A percentile compares a stretch with the other conserved stretches of the same genome.
These are phyloP conservation scores for Seriola aureovittata DNA, from an alignment of 2,113 vertebrate species.

Conservation along the genomic window DNA sequence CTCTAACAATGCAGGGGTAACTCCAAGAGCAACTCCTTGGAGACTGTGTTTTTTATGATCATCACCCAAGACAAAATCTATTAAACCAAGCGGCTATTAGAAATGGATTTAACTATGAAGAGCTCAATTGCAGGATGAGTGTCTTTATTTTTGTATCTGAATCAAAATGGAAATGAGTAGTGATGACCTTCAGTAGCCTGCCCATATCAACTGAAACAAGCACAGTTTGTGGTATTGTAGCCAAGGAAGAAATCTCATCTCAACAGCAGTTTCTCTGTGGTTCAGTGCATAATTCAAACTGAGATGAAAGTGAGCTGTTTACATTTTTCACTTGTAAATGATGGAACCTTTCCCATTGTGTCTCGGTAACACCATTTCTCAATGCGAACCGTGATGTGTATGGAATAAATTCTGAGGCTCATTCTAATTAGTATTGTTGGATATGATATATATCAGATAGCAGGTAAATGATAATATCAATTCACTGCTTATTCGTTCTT, in stretches of 20 bases:
- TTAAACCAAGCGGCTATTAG: constrained; percentile 59
- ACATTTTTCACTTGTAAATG: constrained; percentile 65
- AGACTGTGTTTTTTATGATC: constrained; percentile 47
- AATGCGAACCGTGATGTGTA: constrained; percentile 1
- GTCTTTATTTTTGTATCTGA: constrained; percentile 54
- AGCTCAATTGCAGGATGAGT: constrained; percentile 53
- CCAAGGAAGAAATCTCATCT: constrained; percentile 69
- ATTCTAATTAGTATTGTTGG: constrained; percentile 50
- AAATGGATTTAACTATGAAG: constrained; percentile 60
- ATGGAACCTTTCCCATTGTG: constrained; percentile 50
- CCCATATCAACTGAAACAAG: constrained; percentile 62
- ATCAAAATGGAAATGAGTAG: constrained; percentile 79
- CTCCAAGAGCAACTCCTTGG: constrained; percentile 2
- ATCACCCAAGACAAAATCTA: constrained; percentile 45
- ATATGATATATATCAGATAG: constrained; percentile 26
- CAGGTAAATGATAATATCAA: constrained; percentile 22
- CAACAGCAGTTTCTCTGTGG: constrained; percentile 45
- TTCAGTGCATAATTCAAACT: constrained; percentile 60
- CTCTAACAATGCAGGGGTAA: neutral
- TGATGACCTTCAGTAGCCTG: constrained; percentile 66
- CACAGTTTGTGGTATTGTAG: constrained; percentile 64
- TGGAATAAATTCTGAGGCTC: constrained; percentile 31
- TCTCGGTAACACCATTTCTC: constrained; percentile 36
- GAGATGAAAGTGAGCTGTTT: constrained; percentile 72
- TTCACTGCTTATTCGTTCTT: constrained; percentile 5